Conservation (phyloP, 2,113 vertebrate genomes). For the Neogobius melanostomus region DNA sequence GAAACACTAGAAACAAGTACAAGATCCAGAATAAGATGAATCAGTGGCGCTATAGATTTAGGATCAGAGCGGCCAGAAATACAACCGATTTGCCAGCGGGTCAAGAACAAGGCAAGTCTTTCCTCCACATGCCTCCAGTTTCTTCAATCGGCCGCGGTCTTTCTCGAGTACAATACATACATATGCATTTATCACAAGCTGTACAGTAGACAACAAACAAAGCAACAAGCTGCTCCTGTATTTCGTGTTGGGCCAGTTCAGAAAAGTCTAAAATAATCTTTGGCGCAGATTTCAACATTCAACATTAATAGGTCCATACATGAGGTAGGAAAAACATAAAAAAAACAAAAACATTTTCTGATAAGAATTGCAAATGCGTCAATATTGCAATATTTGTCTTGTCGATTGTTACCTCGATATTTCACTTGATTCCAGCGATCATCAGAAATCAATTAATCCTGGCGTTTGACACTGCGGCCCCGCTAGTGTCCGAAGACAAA, state of each 20-base stretch:
- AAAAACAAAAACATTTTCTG: no score
- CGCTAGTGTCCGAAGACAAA: background rate
- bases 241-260: no score
- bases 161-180: slow-evolving; percentile 8
- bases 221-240: background rate
- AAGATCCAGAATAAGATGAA: slow-evolving; percentile 55
- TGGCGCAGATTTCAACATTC: no score
- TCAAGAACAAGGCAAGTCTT: slow-evolving; percentile 45
- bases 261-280: background rate
- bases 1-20: slow-evolving; percentile 56
- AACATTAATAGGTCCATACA: no score
- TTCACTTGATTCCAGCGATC: background rate
- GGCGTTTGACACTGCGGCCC: background rate
- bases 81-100: slow-evolving; percentile 67
- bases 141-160: slow-evolving; percentile 15
- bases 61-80: slow-evolving; percentile 70
- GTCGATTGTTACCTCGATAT: background rate
- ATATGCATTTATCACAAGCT: slow-evolving; percentile 23
- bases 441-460: background rate
- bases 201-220: background rate
- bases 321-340: no score
- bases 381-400: no score
- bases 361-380: no score
- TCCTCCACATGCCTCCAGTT: slow-evolving; percentile 6
- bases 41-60: slow-evolving; percentile 66